A percentile compares a stretch with the other conserved stretches of the same genome.
Conservation (phyloP, 1,140 invertebrate genomes). For the Oscheius sp. region DNA sequence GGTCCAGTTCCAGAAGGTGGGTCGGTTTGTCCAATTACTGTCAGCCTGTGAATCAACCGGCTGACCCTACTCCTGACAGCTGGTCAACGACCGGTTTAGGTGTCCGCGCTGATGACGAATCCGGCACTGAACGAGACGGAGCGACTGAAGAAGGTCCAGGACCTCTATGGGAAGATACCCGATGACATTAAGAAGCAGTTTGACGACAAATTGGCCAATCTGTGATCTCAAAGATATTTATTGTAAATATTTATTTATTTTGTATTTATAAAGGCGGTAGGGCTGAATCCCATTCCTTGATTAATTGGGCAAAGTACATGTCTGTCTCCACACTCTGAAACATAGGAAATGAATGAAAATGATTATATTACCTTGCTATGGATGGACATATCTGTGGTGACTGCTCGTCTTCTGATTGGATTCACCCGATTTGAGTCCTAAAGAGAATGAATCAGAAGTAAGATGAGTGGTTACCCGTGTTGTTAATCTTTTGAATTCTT, state of each 20-base stretch:
- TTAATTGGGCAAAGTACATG: neutral
- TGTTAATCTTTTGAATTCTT: no score
- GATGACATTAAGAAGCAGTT: constrained; percentile 15
- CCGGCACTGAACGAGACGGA: neutral
- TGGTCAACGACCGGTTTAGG: constrained; percentile 8
- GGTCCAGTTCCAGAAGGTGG: constrained; percentile 12
- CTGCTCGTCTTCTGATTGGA: no score
- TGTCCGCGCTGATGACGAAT: constrained; percentile 13
- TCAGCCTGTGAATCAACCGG: neutral
- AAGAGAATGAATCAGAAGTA: no score
- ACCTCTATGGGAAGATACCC: neutral
- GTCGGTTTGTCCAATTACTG: neutral
- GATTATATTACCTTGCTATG: no score
- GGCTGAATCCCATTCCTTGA: neutral
- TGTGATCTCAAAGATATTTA: neutral
- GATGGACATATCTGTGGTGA: no score
- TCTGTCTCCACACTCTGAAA: neutral
- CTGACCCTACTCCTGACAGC: neutral
- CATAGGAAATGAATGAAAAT: no score
- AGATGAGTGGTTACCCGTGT: no score
- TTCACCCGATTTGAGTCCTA: no score
- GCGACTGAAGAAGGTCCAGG: neutral
- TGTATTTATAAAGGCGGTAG: neutral
- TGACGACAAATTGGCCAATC: neutral
- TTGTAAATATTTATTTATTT: neutral